phyloP scores from a whole-genome alignment of 2,797 vertebrate genomes.

The Mormyrus proboscirostris region DNA sequence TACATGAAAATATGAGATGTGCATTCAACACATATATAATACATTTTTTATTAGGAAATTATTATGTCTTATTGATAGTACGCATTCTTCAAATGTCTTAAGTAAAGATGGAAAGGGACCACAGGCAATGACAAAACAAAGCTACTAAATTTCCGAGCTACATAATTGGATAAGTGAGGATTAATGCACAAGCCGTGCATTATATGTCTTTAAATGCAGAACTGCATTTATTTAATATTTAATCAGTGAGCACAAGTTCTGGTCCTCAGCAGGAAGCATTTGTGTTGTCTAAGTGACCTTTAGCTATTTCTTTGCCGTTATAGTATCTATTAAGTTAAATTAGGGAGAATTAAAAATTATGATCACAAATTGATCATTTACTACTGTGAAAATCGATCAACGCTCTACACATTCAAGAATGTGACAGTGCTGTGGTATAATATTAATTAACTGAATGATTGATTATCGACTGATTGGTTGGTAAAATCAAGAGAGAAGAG shows the following conservation, averaged over 20 bases:
- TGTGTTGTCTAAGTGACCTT: not conserved
- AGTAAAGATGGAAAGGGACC: not conserved
- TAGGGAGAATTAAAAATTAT: not conserved
- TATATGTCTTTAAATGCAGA: not conserved
- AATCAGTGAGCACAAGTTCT: not conserved
- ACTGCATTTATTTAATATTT: not conserved
- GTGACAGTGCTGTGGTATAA: not conserved
- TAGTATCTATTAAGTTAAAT: not conserved
- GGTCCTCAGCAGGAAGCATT: not conserved
- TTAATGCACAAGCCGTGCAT: not conserved
- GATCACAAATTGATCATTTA: not conserved
- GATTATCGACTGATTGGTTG: not conserved
- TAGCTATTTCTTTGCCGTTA: not conserved
- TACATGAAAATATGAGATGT: not conserved
- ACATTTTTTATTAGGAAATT: not conserved
- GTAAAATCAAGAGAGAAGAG: not conserved
- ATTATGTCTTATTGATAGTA: not conserved
- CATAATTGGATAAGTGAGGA: not conserved
- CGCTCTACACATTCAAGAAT: not conserved
- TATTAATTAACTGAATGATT: not conserved
- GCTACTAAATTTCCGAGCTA: not conserved
- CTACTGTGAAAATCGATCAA: not conserved
- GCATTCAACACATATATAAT: not conserved
- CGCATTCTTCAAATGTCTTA: not conserved
- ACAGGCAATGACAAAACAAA: not conserved